A percentile compares a stretch with the other conserved stretches of the same genome.
These are phyloP conservation scores for Xiphydria camelus DNA, from an alignment of 2,888 invertebrate species.

Conservation along the genomic window DNA sequence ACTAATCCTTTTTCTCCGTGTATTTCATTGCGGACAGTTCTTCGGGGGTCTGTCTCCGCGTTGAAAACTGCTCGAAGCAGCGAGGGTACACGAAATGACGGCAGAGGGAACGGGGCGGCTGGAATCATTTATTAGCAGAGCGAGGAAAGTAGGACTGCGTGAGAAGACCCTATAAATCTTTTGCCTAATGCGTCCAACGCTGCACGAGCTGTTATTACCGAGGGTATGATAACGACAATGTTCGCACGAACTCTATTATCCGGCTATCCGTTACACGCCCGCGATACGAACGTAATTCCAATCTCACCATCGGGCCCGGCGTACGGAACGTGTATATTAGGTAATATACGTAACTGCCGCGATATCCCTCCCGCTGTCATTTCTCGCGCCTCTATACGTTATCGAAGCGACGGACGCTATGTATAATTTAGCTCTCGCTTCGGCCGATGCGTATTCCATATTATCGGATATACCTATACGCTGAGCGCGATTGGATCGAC, in stretches of 20 bases:
- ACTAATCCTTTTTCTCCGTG: no score
- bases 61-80: no score
- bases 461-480: no score
- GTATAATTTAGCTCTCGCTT: constrained; percentile 9
- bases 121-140: no score
- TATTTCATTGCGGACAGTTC: no score
- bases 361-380: constrained; percentile 16
- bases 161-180: constrained; percentile 40
- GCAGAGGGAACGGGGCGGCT: no score
- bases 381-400: constrained; percentile 8
- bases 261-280: constrained; percentile 21
- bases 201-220: constrained; percentile 40
- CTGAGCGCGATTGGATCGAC: no score
- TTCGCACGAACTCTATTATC: constrained; percentile 37
- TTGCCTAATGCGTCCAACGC: constrained; percentile 25
- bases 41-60: no score
- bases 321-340: constrained; percentile 6
- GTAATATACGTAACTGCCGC: neutral
- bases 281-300: constrained; percentile 17
- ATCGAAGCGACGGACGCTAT: constrained; percentile 15
- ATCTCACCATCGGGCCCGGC: constrained; percentile 18
- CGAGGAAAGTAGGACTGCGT: constrained; percentile 36
- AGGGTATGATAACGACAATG: constrained; percentile 44
- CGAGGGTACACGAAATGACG: no score
- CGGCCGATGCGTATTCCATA: no score